A percentile compares a stretch with the other conserved stretches of the same genome.
phyloP scores from a whole-genome alignment of 2,113 vertebrate species.

The Hyperoodon ampullatus region DNA sequence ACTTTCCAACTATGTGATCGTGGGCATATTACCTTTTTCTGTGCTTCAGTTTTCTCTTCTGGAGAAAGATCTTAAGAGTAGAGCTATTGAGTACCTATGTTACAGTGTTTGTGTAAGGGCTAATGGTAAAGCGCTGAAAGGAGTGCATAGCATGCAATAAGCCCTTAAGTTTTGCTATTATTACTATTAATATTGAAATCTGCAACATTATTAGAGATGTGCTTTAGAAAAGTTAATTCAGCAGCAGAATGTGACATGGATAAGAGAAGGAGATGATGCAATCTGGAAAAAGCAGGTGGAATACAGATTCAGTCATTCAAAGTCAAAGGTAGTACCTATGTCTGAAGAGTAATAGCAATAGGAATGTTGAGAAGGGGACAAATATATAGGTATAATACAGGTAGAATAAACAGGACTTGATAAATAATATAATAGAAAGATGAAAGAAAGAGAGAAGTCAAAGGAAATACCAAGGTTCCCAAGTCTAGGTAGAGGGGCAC shows the following conservation, averaged over 20 bases:
- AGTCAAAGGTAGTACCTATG: not conserved
- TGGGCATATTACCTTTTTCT: not conserved
- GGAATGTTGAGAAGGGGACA: not conserved
- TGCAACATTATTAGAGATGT: not conserved
- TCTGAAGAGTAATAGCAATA: not conserved
- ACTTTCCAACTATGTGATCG: not conserved
- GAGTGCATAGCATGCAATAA: not conserved
- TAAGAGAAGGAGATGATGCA: not conserved
- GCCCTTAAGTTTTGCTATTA: not conserved
- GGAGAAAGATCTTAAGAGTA: not conserved
- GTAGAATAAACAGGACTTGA: not conserved
- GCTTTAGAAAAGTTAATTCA: not conserved
- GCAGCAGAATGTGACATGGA: not conserved
- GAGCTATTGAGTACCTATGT: not conserved
- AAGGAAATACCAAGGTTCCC: constrained; percentile 27
- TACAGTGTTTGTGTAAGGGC: not conserved
- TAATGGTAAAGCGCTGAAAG: not conserved
- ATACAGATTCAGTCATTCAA: not conserved
- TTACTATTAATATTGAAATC: not conserved
- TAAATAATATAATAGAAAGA: constrained; percentile 3
- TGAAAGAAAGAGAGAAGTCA: not conserved
- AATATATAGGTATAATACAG: not conserved
- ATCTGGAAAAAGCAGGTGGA: not conserved
- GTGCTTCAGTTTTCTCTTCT: not conserved
- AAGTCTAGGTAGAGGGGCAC: constrained; percentile 41